Evolutionary conservation across 2,888 invertebrate species (phyloP).

Genomic region (Thymelicus acteon): DNA sequence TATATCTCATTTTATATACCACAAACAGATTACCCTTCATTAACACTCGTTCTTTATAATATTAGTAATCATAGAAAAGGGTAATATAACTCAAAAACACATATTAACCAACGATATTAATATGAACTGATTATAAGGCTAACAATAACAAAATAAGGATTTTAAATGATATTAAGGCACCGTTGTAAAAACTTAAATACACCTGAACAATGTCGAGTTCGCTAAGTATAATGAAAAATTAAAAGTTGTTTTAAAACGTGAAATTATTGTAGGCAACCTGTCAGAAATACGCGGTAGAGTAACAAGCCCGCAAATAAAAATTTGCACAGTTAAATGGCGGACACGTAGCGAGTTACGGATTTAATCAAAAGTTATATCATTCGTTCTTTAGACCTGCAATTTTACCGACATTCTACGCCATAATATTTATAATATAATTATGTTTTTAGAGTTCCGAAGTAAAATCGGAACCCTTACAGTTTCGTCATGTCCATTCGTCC

Average conservation of each 20-base stretch:
- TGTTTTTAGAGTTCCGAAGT: too few relatives aligned
- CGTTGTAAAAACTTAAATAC: background rate
- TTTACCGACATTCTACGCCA: background rate
- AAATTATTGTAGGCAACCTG: constrained; percentile 8
- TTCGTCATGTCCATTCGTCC: too few relatives aligned
- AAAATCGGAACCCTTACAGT: too few relatives aligned
- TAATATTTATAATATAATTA: background rate
- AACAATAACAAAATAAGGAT: too few relatives aligned
- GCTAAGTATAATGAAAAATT: constrained; percentile 3
- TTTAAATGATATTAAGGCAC: too few relatives aligned
- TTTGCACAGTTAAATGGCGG: constrained; percentile 40
- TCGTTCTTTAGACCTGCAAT: constrained; percentile 30
- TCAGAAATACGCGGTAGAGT: background rate
- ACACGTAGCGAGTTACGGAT: constrained; percentile 52
- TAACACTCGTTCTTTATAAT: too few relatives aligned
- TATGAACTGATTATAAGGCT: too few relatives aligned
- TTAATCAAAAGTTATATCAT: constrained; percentile 54
- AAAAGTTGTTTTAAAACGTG: constrained; percentile 4
- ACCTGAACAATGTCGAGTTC: background rate
- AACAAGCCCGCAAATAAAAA: constrained; percentile 16
- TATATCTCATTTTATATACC: too few relatives aligned
- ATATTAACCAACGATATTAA: too few relatives aligned
- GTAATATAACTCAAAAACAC: too few relatives aligned
- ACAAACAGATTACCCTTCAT: too few relatives aligned
- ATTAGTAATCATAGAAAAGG: too few relatives aligned